Conservation (phyloP, 2,113 vertebrate genomes). For the Scatophagus argus region DNA sequence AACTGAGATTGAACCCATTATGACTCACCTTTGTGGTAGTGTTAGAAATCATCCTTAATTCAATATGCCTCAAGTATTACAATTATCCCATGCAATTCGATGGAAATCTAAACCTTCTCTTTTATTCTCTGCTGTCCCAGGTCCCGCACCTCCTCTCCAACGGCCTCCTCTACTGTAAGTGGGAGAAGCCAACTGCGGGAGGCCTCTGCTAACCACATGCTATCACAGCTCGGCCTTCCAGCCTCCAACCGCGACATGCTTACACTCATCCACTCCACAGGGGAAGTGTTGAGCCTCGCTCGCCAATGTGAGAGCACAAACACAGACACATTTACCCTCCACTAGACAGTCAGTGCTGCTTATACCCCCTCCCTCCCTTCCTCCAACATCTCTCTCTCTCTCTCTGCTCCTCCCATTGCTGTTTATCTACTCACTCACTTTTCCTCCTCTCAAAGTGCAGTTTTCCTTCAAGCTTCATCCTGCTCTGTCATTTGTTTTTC, state of each 20-base stretch:
- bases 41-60: background rate
- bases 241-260: conserved; percentile 72
- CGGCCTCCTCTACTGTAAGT: conserved; percentile 34
- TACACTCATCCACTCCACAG: conserved; percentile 76
- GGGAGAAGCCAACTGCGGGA: conserved; percentile 62
- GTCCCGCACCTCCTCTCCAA: conserved; percentile 19
- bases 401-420: conserved; percentile 46
- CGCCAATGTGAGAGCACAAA: conserved; percentile 68
- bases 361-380: background rate
- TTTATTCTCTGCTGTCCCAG: background rate
- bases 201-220: conserved; percentile 74
- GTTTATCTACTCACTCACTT: background rate
- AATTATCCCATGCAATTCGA: background rate
- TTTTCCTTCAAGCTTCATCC: conserved; percentile 42
- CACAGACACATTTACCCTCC: conserved; percentile 65
- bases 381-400: conserved; percentile 7
- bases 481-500: conserved; percentile 44
- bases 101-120: background rate
- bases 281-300: conserved; percentile 73
- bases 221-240: conserved; percentile 77
- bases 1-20: background rate
- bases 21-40: background rate
- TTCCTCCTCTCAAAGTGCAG: conserved; percentile 37
- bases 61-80: background rate
- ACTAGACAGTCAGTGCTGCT: conserved; percentile 30